A percentile compares a stretch with the other conserved stretches of the same genome.
phyloP scores from a whole-genome alignment of 2,113 vertebrate genomes.

The Colaptes auratus region DNA sequence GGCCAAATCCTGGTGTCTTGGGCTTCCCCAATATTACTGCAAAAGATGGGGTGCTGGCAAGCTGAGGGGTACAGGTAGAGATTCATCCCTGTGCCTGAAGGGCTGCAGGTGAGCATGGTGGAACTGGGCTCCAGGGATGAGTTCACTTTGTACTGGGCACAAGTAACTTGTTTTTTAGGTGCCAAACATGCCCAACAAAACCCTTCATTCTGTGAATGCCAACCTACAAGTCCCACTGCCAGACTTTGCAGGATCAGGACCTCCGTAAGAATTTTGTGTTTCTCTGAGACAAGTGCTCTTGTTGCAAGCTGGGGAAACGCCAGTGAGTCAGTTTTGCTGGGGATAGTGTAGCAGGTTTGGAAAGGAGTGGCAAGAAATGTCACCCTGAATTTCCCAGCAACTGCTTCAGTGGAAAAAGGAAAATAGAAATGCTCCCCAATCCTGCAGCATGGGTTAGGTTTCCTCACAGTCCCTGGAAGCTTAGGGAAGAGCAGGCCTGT shows the following conservation, averaged over 20 bases:
- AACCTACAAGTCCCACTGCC: not conserved
- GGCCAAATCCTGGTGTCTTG: not conserved
- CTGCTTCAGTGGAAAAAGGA: not conserved
- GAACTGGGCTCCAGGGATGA: not conserved
- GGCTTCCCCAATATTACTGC: not conserved
- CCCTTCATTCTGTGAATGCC: not conserved
- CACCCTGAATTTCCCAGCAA: not conserved
- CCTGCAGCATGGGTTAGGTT: rapidly evolving
- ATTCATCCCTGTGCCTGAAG: rapidly evolving
- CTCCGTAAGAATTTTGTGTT: not conserved
- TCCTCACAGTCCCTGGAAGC: not conserved
- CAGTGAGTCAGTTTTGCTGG: not conserved
- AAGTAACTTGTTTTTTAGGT: not conserved
- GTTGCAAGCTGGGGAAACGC: not conserved
- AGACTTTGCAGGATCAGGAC: not conserved
- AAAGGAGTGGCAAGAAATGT: not conserved
- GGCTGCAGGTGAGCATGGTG: not conserved
- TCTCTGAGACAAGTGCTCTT: not conserved
- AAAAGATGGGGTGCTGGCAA: not conserved
- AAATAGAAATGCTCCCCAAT: not conserved
- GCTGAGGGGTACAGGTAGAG: not conserved
- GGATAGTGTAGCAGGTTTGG: not conserved
- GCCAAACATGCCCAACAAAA: rapidly evolving
- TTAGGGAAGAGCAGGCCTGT: not conserved
- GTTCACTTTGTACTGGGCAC: rapidly evolving